phyloP scores from a whole-genome alignment of 37 sponge, comb jelly and placozoan species.

The Mnemiopsis leidyi region DNA sequence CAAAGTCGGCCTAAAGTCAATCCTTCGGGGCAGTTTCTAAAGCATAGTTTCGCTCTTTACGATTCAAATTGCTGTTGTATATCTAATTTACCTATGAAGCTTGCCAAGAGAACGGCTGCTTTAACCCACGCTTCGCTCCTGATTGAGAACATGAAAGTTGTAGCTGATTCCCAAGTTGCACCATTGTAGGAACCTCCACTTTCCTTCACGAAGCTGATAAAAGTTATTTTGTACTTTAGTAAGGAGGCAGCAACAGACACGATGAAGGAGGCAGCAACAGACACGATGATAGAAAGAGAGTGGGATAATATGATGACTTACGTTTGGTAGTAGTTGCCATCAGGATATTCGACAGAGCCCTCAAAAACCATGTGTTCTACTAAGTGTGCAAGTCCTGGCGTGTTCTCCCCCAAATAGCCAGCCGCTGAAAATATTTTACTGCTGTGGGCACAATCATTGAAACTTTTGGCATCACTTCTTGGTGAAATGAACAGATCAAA shows the following conservation, averaged over 20 bases:
- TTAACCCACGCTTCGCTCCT: neutral
- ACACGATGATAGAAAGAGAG: no score
- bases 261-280: no score
- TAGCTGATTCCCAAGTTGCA: neutral
- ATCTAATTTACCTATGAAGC: slow-evolving; percentile 23
- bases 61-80: no score
- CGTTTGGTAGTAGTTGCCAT: neutral
- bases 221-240: no score
- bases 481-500: no score
- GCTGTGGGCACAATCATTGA: no score
- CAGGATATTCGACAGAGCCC: slow-evolving; percentile 29
- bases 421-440: neutral
- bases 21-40: no score
- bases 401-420: slow-evolving; percentile 5
- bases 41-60: no score
- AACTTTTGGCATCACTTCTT: no score
- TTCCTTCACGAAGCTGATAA: neutral
- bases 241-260: no score
- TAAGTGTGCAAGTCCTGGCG: slow-evolving; percentile 37
- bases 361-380: slow-evolving; percentile 61
- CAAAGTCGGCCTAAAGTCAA: no score
- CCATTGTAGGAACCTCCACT: slow-evolving; percentile 7
- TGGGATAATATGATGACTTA: no score
- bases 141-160: neutral
- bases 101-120: neutral